These are phyloP conservation scores for Drosophila orena DNA, from an alignment of 1,140 invertebrate species.

Conservation along the genomic window DNA sequence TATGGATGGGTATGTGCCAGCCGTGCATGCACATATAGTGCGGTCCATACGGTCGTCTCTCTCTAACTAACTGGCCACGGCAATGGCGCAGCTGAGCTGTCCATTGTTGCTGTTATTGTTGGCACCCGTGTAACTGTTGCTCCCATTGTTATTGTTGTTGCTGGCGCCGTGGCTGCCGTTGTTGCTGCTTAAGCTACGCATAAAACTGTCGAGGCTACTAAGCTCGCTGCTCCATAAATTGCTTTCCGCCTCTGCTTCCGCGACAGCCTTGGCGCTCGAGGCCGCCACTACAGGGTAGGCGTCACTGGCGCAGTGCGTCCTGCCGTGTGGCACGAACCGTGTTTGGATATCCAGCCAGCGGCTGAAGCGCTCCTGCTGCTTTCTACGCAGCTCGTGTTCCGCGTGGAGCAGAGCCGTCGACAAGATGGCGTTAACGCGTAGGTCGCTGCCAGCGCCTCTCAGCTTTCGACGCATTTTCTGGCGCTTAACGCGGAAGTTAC, in stretches of 20 bases:
- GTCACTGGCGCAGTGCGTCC: conserved; percentile 65
- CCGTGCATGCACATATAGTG: conserved; percentile 17
- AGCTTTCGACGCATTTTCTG: conserved; percentile 83
- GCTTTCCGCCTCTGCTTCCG: conserved; percentile 57
- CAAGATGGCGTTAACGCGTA: conserved; percentile 82
- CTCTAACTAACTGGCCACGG: conserved; percentile 69
- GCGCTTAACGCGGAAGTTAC: conserved; percentile 80
- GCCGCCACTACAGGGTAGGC: neutral
- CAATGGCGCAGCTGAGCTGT: conserved; percentile 53
- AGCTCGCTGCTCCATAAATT: conserved; percentile 83
- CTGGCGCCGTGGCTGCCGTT: conserved; percentile 16
- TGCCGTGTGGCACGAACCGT: conserved; percentile 66
- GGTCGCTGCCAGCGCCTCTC: conserved; percentile 63
- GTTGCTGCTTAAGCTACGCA: conserved; percentile 72
- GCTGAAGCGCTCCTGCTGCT: conserved; percentile 80
- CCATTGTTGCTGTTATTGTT: conserved; percentile 27
- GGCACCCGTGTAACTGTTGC: conserved; percentile 24
- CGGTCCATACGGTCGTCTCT: conserved; percentile 53
- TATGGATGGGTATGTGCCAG: conserved; percentile 5
- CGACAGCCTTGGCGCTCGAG: conserved; percentile 24
- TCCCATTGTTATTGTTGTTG: conserved; percentile 14
- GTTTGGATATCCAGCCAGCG: conserved; percentile 80
- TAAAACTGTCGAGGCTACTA: conserved; percentile 81
- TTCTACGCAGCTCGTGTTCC: conserved; percentile 78
- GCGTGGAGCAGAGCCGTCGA: conserved; percentile 74